These are phyloP conservation scores for Eustalomyia histrio DNA, from an alignment of 2,888 invertebrate genomes.

Conservation along the genomic window DNA sequence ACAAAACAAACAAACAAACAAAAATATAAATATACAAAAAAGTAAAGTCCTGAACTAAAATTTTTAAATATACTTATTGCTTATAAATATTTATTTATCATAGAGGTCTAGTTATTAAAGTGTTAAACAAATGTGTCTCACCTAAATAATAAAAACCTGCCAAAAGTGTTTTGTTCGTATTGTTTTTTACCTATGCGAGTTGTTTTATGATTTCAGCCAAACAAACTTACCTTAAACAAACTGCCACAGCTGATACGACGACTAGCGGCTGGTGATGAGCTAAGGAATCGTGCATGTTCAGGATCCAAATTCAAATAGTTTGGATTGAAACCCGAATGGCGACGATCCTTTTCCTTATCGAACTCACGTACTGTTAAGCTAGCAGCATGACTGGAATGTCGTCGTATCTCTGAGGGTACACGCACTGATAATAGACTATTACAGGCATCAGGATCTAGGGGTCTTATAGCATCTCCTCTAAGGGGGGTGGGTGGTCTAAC, in stretches of 20 bases:
- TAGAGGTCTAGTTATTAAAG: neutral
- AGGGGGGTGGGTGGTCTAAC: constrained; percentile 88
- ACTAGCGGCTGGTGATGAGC: constrained; percentile 90
- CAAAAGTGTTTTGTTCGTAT: neutral
- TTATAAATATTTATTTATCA: neutral
- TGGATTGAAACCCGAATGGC: constrained; percentile 81
- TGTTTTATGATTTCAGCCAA: neutral
- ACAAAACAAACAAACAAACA: constrained; percentile 27
- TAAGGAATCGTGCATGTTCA: constrained; percentile 84
- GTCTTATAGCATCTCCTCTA: constrained; percentile 82
- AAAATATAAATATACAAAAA: constrained; percentile 23
- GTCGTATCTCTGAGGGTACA: constrained; percentile 77
- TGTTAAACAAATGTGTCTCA: neutral
- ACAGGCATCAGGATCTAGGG: constrained; percentile 77
- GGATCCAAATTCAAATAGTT: constrained; percentile 83
- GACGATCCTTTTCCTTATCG: constrained; percentile 79
- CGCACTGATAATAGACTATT: constrained; percentile 74
- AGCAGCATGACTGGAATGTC: constrained; percentile 79
- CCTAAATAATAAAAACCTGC: constrained; percentile 10
- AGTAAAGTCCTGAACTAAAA: neutral
- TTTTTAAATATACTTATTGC: neutral
- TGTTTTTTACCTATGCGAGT: neutral
- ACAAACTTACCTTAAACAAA: constrained; percentile 85
- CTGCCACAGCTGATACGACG: constrained; percentile 95
- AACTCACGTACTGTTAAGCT: constrained; percentile 81